These are phyloP conservation scores for Otolemur garnettii DNA, from an alignment of 2,113 vertebrate genomes.

Conservation along the genomic window DNA sequence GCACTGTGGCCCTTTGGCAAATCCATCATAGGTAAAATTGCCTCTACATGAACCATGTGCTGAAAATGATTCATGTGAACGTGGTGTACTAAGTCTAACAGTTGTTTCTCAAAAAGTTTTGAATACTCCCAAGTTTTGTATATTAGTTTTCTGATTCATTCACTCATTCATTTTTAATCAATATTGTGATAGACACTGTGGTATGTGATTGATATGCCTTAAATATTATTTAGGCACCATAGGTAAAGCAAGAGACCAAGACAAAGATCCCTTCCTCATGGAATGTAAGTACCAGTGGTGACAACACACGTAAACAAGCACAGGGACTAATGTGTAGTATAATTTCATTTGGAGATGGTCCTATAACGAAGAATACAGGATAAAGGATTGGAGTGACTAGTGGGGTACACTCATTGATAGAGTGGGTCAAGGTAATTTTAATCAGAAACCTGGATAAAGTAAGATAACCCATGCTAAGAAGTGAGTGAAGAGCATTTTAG, in stretches of 20 bases:
- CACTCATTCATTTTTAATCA: background rate
- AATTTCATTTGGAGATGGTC: background rate
- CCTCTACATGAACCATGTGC: background rate
- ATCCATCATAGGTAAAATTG: background rate
- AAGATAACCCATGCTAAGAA: background rate
- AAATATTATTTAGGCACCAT: background rate
- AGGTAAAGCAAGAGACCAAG: background rate
- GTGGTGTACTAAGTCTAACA: background rate
- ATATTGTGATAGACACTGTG: background rate
- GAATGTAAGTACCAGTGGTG: background rate
- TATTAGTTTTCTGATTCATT: background rate
- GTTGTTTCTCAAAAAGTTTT: background rate
- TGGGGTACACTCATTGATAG: background rate
- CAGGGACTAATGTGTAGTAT: background rate
- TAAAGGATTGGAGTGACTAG: background rate
- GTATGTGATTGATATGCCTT: fast-evolving
- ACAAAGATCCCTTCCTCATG: background rate
- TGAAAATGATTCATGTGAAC: background rate
- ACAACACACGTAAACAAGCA: background rate
- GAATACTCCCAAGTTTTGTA: background rate
- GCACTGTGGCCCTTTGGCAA: background rate
- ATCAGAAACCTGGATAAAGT: background rate
- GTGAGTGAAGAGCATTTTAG: background rate
- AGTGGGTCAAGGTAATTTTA: background rate
- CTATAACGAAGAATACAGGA: background rate